Percentiles rank a stretch among this genome's conserved stretches.
These are phyloP conservation scores for Brenthis daphne DNA, from an alignment of 2,888 invertebrate genomes.

Conservation along the genomic window DNA sequence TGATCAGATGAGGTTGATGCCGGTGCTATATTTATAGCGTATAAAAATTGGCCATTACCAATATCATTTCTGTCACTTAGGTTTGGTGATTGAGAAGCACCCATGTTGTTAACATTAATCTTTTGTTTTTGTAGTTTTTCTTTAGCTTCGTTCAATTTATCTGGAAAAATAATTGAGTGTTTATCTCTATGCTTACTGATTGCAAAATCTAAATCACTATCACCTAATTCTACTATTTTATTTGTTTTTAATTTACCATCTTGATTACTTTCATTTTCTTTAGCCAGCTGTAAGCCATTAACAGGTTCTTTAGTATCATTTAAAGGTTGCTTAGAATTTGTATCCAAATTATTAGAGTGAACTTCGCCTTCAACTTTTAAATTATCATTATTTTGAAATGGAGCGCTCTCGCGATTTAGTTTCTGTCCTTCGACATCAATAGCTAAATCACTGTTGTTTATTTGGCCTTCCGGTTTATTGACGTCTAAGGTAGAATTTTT, in stretches of 20 bases:
- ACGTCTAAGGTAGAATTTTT: slow-evolving; percentile 3
- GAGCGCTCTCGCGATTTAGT: not conserved
- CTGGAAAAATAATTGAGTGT: slow-evolving; percentile 20
- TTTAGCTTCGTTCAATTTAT: slow-evolving; percentile 14
- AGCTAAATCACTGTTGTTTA: not conserved
- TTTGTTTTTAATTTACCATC: slow-evolving; percentile 16
- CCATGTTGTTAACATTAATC: not conserved
- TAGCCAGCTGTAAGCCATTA: not conserved
- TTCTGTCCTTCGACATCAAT: not conserved
- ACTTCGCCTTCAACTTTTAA: not conserved
- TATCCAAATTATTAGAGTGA: not conserved
- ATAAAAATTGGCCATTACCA: slow-evolving; percentile 22
- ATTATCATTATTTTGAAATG: not conserved
- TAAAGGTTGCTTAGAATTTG: not conserved
- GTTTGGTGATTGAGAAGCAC: slow-evolving; percentile 4
- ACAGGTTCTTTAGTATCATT: not conserved
- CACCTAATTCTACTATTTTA: not conserved
- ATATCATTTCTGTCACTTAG: slow-evolving; percentile 1
- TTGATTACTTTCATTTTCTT: not conserved
- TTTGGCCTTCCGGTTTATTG: not conserved
- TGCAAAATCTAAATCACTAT: not conserved
- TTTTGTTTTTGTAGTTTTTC: slow-evolving; percentile 12
- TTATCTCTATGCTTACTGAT: slow-evolving; percentile 19
- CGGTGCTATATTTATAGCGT: slow-evolving; percentile 29
- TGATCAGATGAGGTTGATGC: slow-evolving; percentile 2